These are phyloP conservation scores for Pelusios castaneus DNA, from an alignment of 2,113 vertebrate species.

Conservation along the genomic window DNA sequence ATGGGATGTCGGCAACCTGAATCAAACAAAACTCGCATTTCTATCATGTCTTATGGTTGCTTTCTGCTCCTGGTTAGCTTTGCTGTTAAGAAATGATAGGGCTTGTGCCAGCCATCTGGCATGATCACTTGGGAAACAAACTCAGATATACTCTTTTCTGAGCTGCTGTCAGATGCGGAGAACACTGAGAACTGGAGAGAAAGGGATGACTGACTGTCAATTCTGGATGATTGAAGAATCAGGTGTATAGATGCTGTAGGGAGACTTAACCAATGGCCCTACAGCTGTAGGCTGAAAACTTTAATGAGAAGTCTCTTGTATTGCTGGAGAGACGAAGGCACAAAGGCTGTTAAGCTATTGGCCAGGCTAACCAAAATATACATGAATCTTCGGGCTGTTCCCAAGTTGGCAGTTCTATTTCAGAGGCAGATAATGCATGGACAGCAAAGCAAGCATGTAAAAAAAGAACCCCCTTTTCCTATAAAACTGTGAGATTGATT, in stretches of 20 bases:
- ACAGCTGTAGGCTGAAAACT: conserved; percentile 11
- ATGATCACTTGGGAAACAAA: conserved; percentile 70
- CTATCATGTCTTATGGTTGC: conserved; percentile 64
- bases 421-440: neutral
- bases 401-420: neutral
- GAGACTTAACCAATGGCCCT: neutral
- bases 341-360: neutral
- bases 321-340: neutral
- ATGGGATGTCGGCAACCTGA: conserved; percentile 46
- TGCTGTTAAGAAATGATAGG: conserved; percentile 61
- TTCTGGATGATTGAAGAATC: neutral
- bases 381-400: neutral
- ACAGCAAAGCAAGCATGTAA: neutral
- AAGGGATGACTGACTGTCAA: neutral
- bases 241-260: neutral
- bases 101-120: conserved; percentile 66
- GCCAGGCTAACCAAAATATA: neutral
- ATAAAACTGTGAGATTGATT: neutral
- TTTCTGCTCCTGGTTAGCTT: conserved; percentile 67
- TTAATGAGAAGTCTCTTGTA: neutral
- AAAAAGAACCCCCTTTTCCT: neutral
- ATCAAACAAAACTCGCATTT: conserved; percentile 41
- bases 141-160: conserved; percentile 64
- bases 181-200: conserved; percentile 44
- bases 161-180: conserved; percentile 64